phyloP scores from a whole-genome alignment of 2,888 invertebrate genomes.

The Zeuzera pyrina region DNA sequence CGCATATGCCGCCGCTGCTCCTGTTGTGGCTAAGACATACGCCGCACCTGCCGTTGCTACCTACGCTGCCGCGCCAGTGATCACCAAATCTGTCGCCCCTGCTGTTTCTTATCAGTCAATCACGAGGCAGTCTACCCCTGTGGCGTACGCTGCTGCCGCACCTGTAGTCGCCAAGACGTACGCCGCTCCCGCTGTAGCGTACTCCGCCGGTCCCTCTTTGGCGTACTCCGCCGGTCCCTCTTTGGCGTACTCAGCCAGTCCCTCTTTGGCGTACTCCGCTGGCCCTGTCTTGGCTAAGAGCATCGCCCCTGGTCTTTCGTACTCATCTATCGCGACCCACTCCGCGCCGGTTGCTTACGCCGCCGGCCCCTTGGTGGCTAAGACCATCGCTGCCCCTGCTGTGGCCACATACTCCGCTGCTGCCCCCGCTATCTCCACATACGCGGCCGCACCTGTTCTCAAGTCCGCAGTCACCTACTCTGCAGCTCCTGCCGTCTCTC shows the following conservation, averaged over 20 bases:
- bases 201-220: slow-evolving; percentile 41
- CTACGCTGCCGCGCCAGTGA: slow-evolving; percentile 14
- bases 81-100: slow-evolving; percentile 9
- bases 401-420: slow-evolving; percentile 26
- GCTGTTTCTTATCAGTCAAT: slow-evolving; percentile 9
- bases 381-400: slow-evolving; percentile 24
- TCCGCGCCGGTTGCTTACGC: slow-evolving; percentile 41
- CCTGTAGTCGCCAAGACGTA: slow-evolving; percentile 36
- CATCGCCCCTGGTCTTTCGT: slow-evolving; percentile 24
- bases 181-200: slow-evolving; percentile 52
- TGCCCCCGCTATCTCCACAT: slow-evolving; percentile 18
- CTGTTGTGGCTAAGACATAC: slow-evolving; percentile 18
- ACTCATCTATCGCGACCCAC: slow-evolving; percentile 18
- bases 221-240: slow-evolving; percentile 20
- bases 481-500: slow-evolving; percentile 6
- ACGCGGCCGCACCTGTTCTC: slow-evolving; percentile 16
- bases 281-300: slow-evolving; percentile 39
- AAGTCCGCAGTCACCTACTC: slow-evolving; percentile 3
- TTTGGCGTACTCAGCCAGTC: slow-evolving; percentile 18
- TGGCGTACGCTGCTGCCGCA: slow-evolving; percentile 27
- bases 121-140: slow-evolving; percentile 26
- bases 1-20: slow-evolving; percentile 24
- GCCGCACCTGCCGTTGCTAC: slow-evolving; percentile 12
- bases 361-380: slow-evolving; percentile 21
- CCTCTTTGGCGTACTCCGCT: slow-evolving; percentile 24